A percentile compares a stretch with the other conserved stretches of the same genome.
Evolutionary conservation across 2,113 vertebrate genomes (phyloP).

Genomic region (Syngnathus typhle): DNA sequence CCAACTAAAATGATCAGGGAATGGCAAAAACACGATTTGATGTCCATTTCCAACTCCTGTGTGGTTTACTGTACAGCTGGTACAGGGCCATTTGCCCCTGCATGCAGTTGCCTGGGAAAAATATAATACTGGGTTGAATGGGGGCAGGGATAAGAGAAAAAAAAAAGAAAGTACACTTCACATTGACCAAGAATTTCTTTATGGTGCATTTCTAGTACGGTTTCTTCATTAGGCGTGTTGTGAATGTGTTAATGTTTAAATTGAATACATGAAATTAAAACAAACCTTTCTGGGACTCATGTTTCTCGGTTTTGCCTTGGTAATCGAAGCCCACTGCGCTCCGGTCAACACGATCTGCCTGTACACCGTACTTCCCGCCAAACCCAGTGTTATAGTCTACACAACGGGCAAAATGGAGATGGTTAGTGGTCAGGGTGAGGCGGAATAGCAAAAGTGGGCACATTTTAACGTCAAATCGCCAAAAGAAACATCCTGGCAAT

Average conservation of each 20-base stretch:
- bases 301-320: slow-evolving; percentile 90
- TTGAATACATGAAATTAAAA: background rate
- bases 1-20: too few relatives aligned
- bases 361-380: slow-evolving; percentile 68
- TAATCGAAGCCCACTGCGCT: slow-evolving; percentile 93
- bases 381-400: slow-evolving; percentile 76
- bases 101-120: too few relatives aligned
- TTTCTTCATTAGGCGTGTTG: background rate
- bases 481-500: background rate
- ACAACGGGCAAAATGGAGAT: slow-evolving; percentile 16
- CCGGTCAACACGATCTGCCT: slow-evolving; percentile 81
- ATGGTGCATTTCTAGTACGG: too few relatives aligned
- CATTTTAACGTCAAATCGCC: background rate
- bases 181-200: too few relatives aligned
- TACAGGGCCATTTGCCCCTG: too few relatives aligned
- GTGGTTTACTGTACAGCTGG: too few relatives aligned
- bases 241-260: background rate
- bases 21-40: too few relatives aligned
- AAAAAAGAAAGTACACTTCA: too few relatives aligned
- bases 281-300: slow-evolving; percentile 91
- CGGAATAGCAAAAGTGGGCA: slow-evolving; percentile 9
- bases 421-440: slow-evolving; percentile 30
- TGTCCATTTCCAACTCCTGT: too few relatives aligned
- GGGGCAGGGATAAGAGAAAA: too few relatives aligned
- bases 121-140: too few relatives aligned